Evolutionary conservation across 2,888 invertebrate genomes (phyloP).

Genomic region (Siphlonurus alternatus): DNA sequence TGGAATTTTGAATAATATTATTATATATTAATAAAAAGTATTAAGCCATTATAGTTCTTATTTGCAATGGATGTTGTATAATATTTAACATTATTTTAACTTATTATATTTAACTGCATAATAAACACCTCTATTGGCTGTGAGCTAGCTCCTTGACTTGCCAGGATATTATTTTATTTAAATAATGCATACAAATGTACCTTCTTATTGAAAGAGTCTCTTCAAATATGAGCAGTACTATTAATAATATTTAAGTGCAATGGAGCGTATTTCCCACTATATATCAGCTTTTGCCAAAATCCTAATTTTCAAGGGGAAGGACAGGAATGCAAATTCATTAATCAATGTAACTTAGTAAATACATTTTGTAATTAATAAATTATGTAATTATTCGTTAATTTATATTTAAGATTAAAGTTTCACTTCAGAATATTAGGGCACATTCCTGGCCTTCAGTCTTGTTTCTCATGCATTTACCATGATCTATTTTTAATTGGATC

Average conservation of each 20-base stretch:
- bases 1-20: no score
- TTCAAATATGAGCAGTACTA: no score
- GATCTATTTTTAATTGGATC: not conserved
- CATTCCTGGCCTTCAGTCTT: not conserved
- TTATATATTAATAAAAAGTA: no score
- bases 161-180: not conserved
- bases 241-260: no score
- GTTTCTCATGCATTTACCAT: not conserved
- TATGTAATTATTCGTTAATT: not conserved
- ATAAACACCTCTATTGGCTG: not conserved
- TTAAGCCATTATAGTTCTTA: no score
- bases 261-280: not conserved
- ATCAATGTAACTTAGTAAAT: not conserved
- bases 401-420: not conserved
- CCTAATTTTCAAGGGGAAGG: not conserved
- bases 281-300: not conserved
- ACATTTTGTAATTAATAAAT: not conserved
- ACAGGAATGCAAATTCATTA: not conserved
- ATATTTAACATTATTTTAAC: no score
- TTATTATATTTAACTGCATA: no score
- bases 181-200: no score
- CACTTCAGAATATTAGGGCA: not conserved
- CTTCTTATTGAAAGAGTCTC: no score
- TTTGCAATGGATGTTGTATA: no score
- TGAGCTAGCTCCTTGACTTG: not conserved